A percentile compares a stretch with the other conserved stretches of the same genome.
phyloP scores from a whole-genome alignment of 2,797 vertebrate genomes.

The Bovichtus variegatus region DNA sequence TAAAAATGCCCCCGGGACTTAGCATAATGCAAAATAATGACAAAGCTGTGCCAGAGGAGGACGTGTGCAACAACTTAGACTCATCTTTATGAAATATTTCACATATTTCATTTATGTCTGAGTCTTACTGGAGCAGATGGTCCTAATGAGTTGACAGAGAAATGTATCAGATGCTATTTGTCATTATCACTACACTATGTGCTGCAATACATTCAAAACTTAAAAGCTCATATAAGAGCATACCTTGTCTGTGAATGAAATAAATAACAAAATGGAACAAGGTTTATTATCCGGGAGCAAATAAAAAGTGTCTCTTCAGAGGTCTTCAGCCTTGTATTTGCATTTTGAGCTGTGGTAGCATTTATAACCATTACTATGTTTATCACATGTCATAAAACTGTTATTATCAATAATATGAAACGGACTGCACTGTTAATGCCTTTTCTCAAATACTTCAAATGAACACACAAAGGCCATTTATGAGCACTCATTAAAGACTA shows the following conservation, averaged over 20 bases:
- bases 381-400: slow-evolving; percentile 57
- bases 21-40: slow-evolving; percentile 81
- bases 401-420: slow-evolving; percentile 56
- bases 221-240: slow-evolving; percentile 9
- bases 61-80: slow-evolving; percentile 51
- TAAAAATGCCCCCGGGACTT: slow-evolving; percentile 69
- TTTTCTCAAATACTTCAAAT: slow-evolving; percentile 52
- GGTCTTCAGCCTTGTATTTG: slow-evolving; percentile 53
- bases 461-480: slow-evolving; percentile 60
- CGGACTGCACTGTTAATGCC: slow-evolving; percentile 17
- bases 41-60: slow-evolving; percentile 69
- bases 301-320: slow-evolving; percentile 19
- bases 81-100: slow-evolving; percentile 70
- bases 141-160: slow-evolving; percentile 45
- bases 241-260: slow-evolving; percentile 5
- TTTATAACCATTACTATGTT: slow-evolving; percentile 66
- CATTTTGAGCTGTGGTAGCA: slow-evolving; percentile 53
- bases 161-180: slow-evolving; percentile 38
- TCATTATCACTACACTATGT: background rate
- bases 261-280: background rate
- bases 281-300: slow-evolving; percentile 29
- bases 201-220: slow-evolving; percentile 5
- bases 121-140: slow-evolving; percentile 50
- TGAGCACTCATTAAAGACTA: slow-evolving; percentile 62
- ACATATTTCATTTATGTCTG: slow-evolving; percentile 57